Evolutionary conservation across 2,797 vertebrate species (phyloP).

Genomic region (Spinibarbus caldwelli): DNA sequence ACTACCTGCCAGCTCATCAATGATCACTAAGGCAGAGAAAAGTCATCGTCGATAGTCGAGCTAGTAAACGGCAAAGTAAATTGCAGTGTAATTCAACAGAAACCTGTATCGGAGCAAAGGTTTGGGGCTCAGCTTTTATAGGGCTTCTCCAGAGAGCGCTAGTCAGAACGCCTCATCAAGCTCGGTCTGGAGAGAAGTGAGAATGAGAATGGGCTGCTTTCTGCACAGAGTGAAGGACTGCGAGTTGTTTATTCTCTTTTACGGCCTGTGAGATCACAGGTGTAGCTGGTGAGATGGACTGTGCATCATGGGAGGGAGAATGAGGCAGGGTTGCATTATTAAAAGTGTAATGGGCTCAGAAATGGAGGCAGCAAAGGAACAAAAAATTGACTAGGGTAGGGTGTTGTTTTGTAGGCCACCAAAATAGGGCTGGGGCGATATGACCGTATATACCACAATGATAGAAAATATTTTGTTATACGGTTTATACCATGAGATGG

Average conservation of each 20-base stretch:
- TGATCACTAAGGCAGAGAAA: conserved; percentile 58
- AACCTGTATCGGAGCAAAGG: conserved; percentile 31
- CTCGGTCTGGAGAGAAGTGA: conserved; percentile 1
- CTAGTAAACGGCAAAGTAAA: conserved; percentile 55
- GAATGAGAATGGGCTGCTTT: conserved; percentile 35
- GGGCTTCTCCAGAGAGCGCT: conserved; percentile 44
- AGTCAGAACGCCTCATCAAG: conserved; percentile 26
- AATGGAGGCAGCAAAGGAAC: conserved; percentile 8
- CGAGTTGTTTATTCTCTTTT: conserved; percentile 50
- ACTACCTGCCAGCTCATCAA: conserved; percentile 48
- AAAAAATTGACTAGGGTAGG: background rate
- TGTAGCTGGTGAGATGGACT: conserved; percentile 41
- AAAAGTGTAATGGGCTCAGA: conserved; percentile 52
- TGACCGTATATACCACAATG: background rate
- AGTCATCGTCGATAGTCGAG: conserved; percentile 40
- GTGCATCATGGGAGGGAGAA: conserved; percentile 26
- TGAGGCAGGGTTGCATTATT: conserved; percentile 43
- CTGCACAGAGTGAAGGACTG: conserved; percentile 2
- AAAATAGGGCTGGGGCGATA: background rate
- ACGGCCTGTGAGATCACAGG: conserved; percentile 40
- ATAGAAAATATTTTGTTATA: background rate
- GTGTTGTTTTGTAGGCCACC: background rate
- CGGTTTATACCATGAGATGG: background rate
- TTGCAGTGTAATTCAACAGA: conserved; percentile 55
- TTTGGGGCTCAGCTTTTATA: conserved; percentile 47